These are phyloP conservation scores for Corythaeola cristata DNA, from an alignment of 2,113 vertebrate genomes.

Conservation along the genomic window DNA sequence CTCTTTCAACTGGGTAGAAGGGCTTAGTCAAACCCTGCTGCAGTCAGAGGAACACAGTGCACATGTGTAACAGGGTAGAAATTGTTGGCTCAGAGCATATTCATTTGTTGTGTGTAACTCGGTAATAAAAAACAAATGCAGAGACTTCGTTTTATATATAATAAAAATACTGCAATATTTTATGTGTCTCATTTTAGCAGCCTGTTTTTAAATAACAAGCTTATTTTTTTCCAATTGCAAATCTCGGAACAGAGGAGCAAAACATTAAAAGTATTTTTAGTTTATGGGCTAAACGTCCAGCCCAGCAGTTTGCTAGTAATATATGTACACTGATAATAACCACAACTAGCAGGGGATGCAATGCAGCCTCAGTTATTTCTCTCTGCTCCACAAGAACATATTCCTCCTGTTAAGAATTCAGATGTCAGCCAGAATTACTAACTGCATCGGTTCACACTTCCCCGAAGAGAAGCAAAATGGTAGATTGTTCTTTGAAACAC, in stretches of 20 bases:
- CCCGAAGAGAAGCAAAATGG: constrained; percentile 13
- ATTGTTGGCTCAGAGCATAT: constrained; percentile 57
- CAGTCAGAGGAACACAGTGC: constrained; percentile 41
- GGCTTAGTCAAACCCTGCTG: constrained; percentile 34
- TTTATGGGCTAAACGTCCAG: constrained; percentile 55
- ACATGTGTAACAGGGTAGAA: constrained; percentile 65
- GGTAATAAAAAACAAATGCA: constrained; percentile 71
- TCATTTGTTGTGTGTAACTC: constrained; percentile 69
- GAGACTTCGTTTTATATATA: constrained; percentile 58
- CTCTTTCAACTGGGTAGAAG: constrained; percentile 42
- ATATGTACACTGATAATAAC: constrained; percentile 53
- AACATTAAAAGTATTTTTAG: constrained; percentile 62
- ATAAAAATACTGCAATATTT: constrained; percentile 69
- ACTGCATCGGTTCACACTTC: constrained; percentile 12
- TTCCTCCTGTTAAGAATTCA: constrained; percentile 28
- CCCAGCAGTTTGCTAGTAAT: constrained; percentile 52
- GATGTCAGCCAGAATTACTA: constrained; percentile 33
- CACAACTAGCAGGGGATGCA: constrained; percentile 58
- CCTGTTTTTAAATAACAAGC: constrained; percentile 60
- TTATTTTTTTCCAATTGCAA: constrained; percentile 50
- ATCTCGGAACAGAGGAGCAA: constrained; percentile 55
- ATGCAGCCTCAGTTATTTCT: constrained; percentile 29
- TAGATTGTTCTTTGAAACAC: not conserved
- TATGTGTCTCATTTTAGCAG: constrained; percentile 71
- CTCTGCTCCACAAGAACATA: constrained; percentile 11